These are phyloP conservation scores for Aldabrachelys gigantea DNA, from an alignment of 2,113 vertebrate species.

Conservation along the genomic window DNA sequence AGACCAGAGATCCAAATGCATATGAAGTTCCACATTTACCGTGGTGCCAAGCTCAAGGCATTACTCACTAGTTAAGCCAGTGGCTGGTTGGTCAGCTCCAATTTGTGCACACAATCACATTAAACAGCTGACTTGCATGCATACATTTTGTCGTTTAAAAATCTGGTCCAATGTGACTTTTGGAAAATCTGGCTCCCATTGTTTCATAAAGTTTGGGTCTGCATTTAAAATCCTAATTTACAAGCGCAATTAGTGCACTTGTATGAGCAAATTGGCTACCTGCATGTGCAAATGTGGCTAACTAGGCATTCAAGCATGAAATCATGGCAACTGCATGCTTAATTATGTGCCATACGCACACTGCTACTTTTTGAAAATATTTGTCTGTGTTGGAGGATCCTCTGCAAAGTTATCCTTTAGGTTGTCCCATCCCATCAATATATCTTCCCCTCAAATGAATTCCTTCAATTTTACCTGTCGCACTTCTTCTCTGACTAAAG, in stretches of 20 bases:
- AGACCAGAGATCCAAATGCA: not conserved
- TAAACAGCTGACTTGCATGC: not conserved
- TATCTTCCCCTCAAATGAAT: not conserved
- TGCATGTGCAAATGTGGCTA: not conserved
- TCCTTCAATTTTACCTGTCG: not conserved
- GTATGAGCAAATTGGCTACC: not conserved
- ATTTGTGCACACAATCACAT: not conserved
- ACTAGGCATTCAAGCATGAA: not conserved
- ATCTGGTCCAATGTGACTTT: not conserved
- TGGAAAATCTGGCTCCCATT: not conserved
- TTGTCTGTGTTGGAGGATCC: not conserved
- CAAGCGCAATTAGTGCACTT: not conserved
- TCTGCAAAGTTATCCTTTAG: not conserved
- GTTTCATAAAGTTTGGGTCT: not conserved
- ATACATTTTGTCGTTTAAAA: not conserved
- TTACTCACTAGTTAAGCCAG: not conserved
- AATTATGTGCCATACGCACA: not conserved
- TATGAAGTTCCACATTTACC: not conserved
- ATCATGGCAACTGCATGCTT: rapidly evolving
- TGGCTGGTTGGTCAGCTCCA: not conserved
- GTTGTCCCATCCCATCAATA: not conserved
- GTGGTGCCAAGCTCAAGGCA: not conserved
- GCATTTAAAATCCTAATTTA: constrained; percentile 1
- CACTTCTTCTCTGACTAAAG: not conserved
- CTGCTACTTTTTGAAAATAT: not conserved